A percentile compares a stretch with the other conserved stretches of the same genome.
These are phyloP conservation scores for Ennomos quercinarius DNA, from an alignment of 2,888 invertebrate species.

Conservation along the genomic window DNA sequence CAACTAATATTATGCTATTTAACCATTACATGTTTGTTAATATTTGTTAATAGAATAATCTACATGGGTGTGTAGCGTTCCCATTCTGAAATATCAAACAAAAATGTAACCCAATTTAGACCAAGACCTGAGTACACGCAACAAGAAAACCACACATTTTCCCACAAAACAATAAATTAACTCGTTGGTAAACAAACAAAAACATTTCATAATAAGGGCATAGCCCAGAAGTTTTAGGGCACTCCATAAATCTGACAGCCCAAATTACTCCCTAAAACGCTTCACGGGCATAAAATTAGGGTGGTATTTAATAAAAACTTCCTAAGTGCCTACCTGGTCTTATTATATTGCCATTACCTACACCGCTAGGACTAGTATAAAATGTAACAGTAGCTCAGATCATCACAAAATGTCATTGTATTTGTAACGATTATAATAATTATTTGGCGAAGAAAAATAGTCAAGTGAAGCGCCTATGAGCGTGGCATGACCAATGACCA, in stretches of 20 bases:
- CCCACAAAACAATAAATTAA: conserved; percentile 23
- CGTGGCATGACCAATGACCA: too few relatives aligned
- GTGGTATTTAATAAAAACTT: conserved; percentile 44
- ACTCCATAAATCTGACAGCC: conserved; percentile 38
- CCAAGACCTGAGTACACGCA: not conserved
- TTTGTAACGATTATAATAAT: not conserved
- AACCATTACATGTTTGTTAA: too few relatives aligned
- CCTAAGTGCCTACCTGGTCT: conserved; percentile 41
- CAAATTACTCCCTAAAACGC: conserved; percentile 37
- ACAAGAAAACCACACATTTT: conserved; percentile 4
- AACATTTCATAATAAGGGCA: conserved; percentile 30
- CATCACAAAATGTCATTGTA: not conserved
- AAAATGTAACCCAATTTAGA: not conserved
- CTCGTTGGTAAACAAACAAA: conserved; percentile 21
- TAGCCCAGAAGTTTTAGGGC: conserved; percentile 30
- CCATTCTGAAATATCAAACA: not conserved
- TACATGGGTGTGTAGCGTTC: too few relatives aligned
- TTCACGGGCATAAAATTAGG: conserved; percentile 38
- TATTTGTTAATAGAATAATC: too few relatives aligned
- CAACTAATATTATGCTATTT: too few relatives aligned
- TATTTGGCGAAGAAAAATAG: too few relatives aligned
- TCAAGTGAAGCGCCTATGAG: too few relatives aligned
- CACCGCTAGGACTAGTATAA: conserved; percentile 3
- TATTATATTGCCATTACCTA: conserved; percentile 40
- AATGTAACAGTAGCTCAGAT: conserved; percentile 1